phyloP scores from a whole-genome alignment of 2,888 invertebrate species.

The Psylliodes chrysocephalus region DNA sequence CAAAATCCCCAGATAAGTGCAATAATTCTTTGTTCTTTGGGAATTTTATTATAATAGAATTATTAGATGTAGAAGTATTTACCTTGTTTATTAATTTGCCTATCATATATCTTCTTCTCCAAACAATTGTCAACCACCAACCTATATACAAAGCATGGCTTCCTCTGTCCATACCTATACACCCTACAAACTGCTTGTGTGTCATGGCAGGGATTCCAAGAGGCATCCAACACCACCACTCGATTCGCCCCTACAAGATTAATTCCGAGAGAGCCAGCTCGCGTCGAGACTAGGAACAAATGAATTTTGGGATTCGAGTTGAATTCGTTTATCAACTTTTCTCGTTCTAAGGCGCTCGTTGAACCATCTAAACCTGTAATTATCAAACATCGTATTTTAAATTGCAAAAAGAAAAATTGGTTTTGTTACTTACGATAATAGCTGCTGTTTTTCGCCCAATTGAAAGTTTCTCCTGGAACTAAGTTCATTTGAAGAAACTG shows the following conservation, averaged over 20 bases:
- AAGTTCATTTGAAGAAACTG: conserved; percentile 83
- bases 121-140: conserved; percentile 97
- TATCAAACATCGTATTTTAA: too few species aligned
- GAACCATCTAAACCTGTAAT: conserved; percentile 90
- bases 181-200: conserved; percentile 97
- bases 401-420: too few species aligned
- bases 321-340: conserved; percentile 96
- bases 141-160: conserved; percentile 94
- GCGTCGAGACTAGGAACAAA: conserved; percentile 94
- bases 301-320: conserved; percentile 88
- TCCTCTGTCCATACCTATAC: conserved; percentile 93
- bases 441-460: conserved; percentile 87
- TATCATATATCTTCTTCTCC: conserved; percentile 97
- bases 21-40: too few species aligned
- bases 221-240: conserved; percentile 97
- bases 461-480: conserved; percentile 75
- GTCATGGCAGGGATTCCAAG: conserved; percentile 99
- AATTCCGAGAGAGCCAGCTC: conserved; percentile 96
- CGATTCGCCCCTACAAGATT: conserved; percentile 97
- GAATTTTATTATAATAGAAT: too few species aligned
- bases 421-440: conserved; percentile 91
- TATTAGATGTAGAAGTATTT: too few species aligned
- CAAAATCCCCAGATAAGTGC: too few species aligned
- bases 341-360: conserved; percentile 92
- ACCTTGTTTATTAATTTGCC: conserved; percentile 98